Conservation (phyloP, 2,113 vertebrate species). For the Guaruba guarouba region DNA sequence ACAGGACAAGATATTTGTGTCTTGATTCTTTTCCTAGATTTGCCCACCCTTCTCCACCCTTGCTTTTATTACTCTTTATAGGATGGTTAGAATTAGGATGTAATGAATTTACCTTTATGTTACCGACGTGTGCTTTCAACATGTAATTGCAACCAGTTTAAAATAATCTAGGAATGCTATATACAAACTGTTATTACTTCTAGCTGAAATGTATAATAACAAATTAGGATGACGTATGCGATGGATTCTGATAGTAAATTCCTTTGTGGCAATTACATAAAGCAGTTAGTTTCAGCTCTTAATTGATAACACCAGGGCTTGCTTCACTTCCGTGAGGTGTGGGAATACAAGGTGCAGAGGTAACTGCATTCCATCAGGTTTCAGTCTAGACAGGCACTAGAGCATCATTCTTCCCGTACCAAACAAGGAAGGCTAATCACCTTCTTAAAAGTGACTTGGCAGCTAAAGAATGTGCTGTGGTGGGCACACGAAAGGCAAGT, state of each 20-base stretch:
- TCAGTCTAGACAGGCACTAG: constrained; percentile 45
- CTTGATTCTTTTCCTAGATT: constrained; percentile 6
- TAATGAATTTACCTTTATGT: neutral
- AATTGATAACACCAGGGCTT: constrained; percentile 1
- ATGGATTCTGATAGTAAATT: constrained; percentile 41
- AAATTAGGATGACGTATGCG: neutral
- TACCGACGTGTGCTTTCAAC: neutral
- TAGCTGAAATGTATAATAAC: constrained; percentile 17
- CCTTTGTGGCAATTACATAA: constrained; percentile 1
- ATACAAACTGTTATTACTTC: constrained; percentile 5
- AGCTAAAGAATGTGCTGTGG: constrained; percentile 5
- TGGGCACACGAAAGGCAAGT: neutral
- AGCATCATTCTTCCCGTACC: constrained; percentile 29
- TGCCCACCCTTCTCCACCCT: neutral
- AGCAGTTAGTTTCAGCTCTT: neutral
- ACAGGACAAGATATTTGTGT: neutral
- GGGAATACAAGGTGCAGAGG: neutral
- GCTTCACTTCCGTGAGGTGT: constrained; percentile 30
- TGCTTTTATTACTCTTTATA: neutral
- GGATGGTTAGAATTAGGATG: neutral
- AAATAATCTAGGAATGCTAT: neutral
- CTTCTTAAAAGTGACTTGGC: constrained; percentile 17
- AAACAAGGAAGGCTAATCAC: constrained; percentile 36
- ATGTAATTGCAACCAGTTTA: neutral
- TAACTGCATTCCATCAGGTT: constrained; percentile 36